phyloP scores from a whole-genome alignment of 2,888 invertebrate species.

The Agrochola lota region DNA sequence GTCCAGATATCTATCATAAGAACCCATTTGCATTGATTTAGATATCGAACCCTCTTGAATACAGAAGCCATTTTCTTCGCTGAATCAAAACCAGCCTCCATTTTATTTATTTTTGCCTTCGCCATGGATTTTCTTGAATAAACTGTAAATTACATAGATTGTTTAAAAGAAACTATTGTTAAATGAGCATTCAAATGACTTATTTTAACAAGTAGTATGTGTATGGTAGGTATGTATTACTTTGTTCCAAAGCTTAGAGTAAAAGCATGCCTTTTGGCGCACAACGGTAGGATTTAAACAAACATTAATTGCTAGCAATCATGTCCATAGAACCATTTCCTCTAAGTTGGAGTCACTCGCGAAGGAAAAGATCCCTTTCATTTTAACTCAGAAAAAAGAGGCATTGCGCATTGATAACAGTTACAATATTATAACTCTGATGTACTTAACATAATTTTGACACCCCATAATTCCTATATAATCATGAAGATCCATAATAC shows the following conservation, averaged over 20 bases:
- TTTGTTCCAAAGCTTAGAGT: background rate
- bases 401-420: background rate
- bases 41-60: background rate
- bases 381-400: background rate
- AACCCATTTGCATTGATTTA: slow-evolving; percentile 6
- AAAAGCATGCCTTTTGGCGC: background rate
- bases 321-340: background rate
- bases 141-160: no score
- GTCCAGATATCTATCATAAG: background rate
- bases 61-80: background rate
- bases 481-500: background rate
- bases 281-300: background rate
- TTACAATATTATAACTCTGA: background rate
- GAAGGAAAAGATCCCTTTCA: background rate
- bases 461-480: background rate
- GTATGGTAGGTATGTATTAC: no score
- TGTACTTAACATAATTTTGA: background rate
- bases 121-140: background rate
- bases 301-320: background rate
- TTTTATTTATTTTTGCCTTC: background rate
- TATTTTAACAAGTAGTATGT: no score
- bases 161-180: no score
- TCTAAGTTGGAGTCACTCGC: background rate
- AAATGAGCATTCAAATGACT: no score
- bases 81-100: background rate